Percentiles rank a stretch among this genome's conserved stretches.
Conservation (phyloP, 2,888 invertebrate genomes). For the Phalangium opilio region DNA sequence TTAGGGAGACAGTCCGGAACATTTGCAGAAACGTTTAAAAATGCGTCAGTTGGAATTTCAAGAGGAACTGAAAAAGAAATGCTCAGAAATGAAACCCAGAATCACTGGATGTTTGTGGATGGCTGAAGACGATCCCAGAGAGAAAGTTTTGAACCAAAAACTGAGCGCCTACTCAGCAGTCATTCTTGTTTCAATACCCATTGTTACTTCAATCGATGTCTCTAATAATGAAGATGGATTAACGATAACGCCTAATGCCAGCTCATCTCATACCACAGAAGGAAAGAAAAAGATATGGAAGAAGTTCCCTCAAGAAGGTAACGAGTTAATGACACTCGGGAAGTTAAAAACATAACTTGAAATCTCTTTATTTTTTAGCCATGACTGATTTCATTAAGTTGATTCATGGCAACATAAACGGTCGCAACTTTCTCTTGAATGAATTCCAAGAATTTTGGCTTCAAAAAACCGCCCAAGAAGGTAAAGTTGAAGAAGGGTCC, state of each 20-base stretch:
- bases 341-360: no score
- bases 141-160: neutral
- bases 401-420: constrained; percentile 48
- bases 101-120: constrained; percentile 28
- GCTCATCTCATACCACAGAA: neutral
- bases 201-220: constrained; percentile 8
- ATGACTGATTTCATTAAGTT: constrained; percentile 47
- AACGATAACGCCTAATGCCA: neutral
- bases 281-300: no score
- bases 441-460: constrained; percentile 46
- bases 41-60: constrained; percentile 16
- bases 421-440: constrained; percentile 41
- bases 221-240: neutral
- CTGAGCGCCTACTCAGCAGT: constrained; percentile 5
- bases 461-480: constrained; percentile 29
- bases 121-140: constrained; percentile 22
- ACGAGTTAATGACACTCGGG: no score
- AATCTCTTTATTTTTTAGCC: constrained; percentile 30
- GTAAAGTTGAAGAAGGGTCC: constrained; percentile 22
- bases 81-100: constrained; percentile 20
- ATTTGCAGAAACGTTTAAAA: no score
- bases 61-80: constrained; percentile 26
- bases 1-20: no score
- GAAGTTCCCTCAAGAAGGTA: no score
- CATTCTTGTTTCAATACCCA: constrained; percentile 5